Base-by-base conservation (phyloP, 2,888 invertebrate species). In the Eristalis pertinax region DNA sequence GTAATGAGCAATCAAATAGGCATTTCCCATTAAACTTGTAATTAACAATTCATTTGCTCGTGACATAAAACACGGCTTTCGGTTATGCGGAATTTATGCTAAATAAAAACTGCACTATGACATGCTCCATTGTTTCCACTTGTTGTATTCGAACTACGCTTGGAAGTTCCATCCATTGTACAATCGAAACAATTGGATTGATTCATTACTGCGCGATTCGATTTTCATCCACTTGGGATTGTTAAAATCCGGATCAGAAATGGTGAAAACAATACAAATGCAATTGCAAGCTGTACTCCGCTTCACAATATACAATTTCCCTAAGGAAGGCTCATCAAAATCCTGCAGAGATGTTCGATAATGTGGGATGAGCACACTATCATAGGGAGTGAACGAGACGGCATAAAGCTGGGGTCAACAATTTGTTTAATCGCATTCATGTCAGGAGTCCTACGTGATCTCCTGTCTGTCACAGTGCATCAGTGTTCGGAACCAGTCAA, bases 31-130 rank as follows among this genome's bases (percentile, higher is more conserved):
- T 84, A 84, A 88, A 88, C 84, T 88, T 84, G 80, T 84, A 88
- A 88, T 88, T 88, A 88, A 88, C 88, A 88, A 88, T 88, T 88
- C 80, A 88, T 88, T 88, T 88, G 88, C 65, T 88, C 67, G 88
- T 88, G 88, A 88, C 88, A 84, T 83, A 81, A 84, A 88, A 84
- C 87, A 87, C 70, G 84, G 79, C 76, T 67, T 87, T 80, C 58
- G 84, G 83, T 87, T 84, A 83, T 87, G 79, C 76, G 84, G 79
- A 84, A 87, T 87, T 84, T 84, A 87, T 87, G 84, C 79, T 73
- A 73, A 72, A 76, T 80, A 76, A 84, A 76, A 77, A 67, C 69
- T 64, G 60, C 60, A 69, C 41, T 74, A 29, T 73, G 50, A 74
- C 63, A 29, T 58, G 56, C 58, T 70, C 75, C 78, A 87, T 87